Conservation (phyloP, 92 coral and sea anemone genomes). For the Micromussa lordhowensis region DNA sequence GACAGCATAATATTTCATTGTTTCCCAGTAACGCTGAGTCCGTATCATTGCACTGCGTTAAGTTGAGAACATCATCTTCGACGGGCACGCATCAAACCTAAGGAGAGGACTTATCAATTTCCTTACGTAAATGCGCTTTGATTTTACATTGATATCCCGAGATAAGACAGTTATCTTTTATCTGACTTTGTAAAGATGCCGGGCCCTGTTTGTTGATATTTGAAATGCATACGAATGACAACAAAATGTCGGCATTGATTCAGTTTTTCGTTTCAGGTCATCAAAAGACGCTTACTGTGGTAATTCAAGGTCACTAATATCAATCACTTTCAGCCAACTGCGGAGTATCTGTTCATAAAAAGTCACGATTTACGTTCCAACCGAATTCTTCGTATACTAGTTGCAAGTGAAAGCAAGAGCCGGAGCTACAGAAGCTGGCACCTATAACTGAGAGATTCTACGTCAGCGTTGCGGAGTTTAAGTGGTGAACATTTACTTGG, state of each 20-base stretch:
- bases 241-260: conserved; percentile 1
- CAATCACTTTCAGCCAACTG: not conserved
- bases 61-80: not conserved
- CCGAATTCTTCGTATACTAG: not conserved
- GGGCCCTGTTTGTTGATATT: not conserved
- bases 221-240: not conserved
- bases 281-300: not conserved
- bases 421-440: too few species aligned
- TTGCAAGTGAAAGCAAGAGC: not conserved
- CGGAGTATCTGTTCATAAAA: not conserved
- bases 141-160: not conserved
- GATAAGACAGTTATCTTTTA: conserved; percentile 1
- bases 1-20: not conserved
- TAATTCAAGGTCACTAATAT: not conserved
- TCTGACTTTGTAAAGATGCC: conserved; percentile 12
- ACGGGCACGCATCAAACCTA: not conserved
- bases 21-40: not conserved
- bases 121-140: not conserved
- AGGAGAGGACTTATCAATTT: not conserved
- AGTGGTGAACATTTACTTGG: not conserved
- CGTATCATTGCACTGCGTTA: too few species aligned
- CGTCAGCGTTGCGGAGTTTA: not conserved
- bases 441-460: not conserved
- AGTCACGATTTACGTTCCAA: not conserved
- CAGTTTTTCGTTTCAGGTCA: conserved; percentile 12